Evolutionary conservation across 2,113 vertebrate species (phyloP), one percentile per base, ranked within the genome.

Genomic region (Artemisiospiza belli): DNA sequence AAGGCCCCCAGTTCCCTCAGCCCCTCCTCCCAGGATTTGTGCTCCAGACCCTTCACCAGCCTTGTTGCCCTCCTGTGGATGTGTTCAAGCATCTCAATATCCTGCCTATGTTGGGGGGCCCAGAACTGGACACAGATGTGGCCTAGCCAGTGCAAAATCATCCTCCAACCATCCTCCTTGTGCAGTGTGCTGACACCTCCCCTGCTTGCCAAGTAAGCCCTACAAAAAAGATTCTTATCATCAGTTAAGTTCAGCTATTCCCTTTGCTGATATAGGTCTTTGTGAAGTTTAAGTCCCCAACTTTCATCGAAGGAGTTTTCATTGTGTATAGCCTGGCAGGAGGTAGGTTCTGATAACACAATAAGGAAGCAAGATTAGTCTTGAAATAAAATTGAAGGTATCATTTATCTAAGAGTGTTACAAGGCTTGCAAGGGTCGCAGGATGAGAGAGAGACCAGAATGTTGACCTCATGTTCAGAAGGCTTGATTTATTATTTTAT

Each of bases 71-170:
- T 37, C 18, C 33, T 62, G 13, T 31, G 33, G 21, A 37, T 20
- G 11, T 0, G 0, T 14, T 10, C 0, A 1, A 63, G 17, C 1
- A 7, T 17, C 47, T 46, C 39, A 44, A 83, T 33, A 22, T 31
- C 33, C 27, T 46, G 37, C 27, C 21, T 14, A 37, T 18, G 4
- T 1, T 73, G 47, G 1, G 6, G 6, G 9, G 8, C 9, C 21
- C 27, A 44, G 55, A 61, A 44, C 17, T 22, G 27, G 39, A 46
- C 27, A 33, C 9, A 63, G 9, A 11, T 33, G 14, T 1, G 1
- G 17, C 47, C 47, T 17, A 44, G 19, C 11, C 13, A 3, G 7
- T 15, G 33, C 41, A 47, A 55, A 74, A 39, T 33, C 49, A 55
- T n/a, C n/a, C n/a, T 55, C 28, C 33, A 39, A 74, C 2, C 15